Conservation (phyloP, 2,113 vertebrate species). For the Hystrix brachyura region DNA sequence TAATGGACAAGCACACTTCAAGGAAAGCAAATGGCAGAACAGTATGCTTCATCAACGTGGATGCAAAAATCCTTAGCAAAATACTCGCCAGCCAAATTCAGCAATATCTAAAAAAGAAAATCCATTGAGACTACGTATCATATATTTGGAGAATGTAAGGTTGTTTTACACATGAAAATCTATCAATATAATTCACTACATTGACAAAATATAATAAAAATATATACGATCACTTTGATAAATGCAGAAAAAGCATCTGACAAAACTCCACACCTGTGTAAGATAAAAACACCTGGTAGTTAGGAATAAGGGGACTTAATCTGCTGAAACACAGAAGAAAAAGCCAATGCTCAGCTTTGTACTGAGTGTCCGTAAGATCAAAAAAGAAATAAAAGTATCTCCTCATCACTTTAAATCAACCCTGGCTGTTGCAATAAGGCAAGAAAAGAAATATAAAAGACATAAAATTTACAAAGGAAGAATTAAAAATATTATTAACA, state of each 20-base stretch:
- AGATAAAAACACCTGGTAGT: not conserved
- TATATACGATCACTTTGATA: not conserved
- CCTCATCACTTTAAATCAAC: not conserved
- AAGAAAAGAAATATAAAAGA: constrained; percentile 29
- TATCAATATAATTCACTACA: not conserved
- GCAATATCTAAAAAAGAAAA: not conserved
- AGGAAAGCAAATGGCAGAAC: not conserved
- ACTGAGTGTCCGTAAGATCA: not conserved
- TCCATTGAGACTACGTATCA: not conserved
- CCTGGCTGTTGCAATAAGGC: not conserved
- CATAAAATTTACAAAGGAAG: not conserved
- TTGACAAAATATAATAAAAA: not conserved
- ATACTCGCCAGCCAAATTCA: not conserved
- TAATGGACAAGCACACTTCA: not conserved
- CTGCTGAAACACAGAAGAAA: not conserved
- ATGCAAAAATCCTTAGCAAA: not conserved
- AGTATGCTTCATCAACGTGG: not conserved
- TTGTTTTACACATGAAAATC: not conserved
- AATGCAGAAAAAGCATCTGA: not conserved
- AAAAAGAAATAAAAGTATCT: not conserved
- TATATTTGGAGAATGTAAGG: not conserved
- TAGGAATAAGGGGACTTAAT: not conserved
- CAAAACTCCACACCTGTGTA: not conserved
- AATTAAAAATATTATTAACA: not conserved
- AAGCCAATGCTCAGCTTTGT: not conserved